Conservation (phyloP, 92 coral and sea anemone genomes). For the Porites rus region DNA sequence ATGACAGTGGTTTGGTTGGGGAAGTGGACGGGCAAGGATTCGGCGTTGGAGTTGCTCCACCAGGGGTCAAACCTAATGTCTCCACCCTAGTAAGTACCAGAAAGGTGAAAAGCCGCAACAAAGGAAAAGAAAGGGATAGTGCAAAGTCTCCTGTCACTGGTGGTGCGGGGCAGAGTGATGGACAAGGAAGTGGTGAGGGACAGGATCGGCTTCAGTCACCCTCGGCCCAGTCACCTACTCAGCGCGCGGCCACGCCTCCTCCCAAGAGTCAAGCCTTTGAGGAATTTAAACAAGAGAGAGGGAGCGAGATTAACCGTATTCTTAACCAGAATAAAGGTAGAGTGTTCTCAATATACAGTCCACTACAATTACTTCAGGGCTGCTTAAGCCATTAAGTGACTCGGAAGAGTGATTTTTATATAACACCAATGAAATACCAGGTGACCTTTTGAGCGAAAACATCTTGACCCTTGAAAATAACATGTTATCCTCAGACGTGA, state of each 20-base stretch:
- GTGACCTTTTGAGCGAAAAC: too few relatives aligned
- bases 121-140: slow-evolving; percentile 83
- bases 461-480: too few relatives aligned
- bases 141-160: slow-evolving; percentile 79
- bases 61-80: slow-evolving; percentile 76
- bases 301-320: slow-evolving; percentile 96
- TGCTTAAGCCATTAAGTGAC: neutral
- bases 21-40: slow-evolving; percentile 98
- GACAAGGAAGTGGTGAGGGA: slow-evolving; percentile 55
- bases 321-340: slow-evolving; percentile 96
- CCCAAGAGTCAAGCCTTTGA: slow-evolving; percentile 93
- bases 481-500: too few relatives aligned
- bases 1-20: slow-evolving; percentile 85
- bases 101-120: slow-evolving; percentile 87
- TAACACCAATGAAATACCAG: too few relatives aligned
- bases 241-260: slow-evolving; percentile 86
- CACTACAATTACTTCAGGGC: too few relatives aligned
- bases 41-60: slow-evolving; percentile 93
- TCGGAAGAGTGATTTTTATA: neutral
- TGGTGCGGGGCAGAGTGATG: slow-evolving; percentile 66
- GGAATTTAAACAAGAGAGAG: slow-evolving; percentile 97
- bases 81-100: slow-evolving; percentile 78
- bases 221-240: slow-evolving; percentile 77
- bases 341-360: too few relatives aligned
- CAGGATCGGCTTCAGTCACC: slow-evolving; percentile 73